Evolutionary conservation across 2,888 invertebrate species (phyloP).

Genomic region (Magallana nippona): DNA sequence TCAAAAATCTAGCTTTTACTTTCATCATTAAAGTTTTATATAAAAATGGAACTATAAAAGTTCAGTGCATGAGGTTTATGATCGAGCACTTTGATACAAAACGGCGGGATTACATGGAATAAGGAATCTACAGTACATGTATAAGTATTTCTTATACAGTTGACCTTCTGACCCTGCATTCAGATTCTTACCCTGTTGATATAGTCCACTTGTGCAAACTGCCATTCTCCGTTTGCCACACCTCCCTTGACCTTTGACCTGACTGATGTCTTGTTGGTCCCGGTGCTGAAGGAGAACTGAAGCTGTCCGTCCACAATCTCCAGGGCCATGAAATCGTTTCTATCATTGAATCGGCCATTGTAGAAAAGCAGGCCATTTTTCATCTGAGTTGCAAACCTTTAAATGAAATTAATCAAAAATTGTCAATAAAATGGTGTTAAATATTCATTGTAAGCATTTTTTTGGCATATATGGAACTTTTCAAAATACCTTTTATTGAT

Average conservation of each 20-base stretch:
- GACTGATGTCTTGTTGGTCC: constrained; percentile 84
- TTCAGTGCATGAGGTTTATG: too few species aligned
- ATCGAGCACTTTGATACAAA: too few species aligned
- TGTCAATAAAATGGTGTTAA: too few species aligned
- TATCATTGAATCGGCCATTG: constrained; percentile 97
- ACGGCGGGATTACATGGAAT: too few species aligned
- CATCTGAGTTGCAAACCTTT: constrained; percentile 92
- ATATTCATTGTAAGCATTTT: too few species aligned
- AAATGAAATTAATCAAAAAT: constrained; percentile 45
- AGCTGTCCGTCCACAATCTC: constrained; percentile 88
- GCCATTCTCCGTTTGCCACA: constrained; percentile 94
- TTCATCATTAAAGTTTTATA: too few species aligned
- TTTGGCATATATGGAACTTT: too few species aligned
- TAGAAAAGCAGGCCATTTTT: constrained; percentile 92
- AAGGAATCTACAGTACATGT: too few species aligned
- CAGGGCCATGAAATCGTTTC: constrained; percentile 94
- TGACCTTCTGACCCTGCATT: background rate
- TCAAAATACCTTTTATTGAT: too few species aligned
- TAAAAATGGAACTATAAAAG: too few species aligned
- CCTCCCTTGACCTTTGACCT: constrained; percentile 85
- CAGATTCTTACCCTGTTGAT: constrained; percentile 86
- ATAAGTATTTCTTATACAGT: too few species aligned
- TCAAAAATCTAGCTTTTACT: too few species aligned
- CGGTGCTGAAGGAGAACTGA: constrained; percentile 93
- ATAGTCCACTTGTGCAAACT: constrained; percentile 90